phyloP scores from a whole-genome alignment of 1,140 invertebrate species.

The Lasioglossum baleicum region DNA sequence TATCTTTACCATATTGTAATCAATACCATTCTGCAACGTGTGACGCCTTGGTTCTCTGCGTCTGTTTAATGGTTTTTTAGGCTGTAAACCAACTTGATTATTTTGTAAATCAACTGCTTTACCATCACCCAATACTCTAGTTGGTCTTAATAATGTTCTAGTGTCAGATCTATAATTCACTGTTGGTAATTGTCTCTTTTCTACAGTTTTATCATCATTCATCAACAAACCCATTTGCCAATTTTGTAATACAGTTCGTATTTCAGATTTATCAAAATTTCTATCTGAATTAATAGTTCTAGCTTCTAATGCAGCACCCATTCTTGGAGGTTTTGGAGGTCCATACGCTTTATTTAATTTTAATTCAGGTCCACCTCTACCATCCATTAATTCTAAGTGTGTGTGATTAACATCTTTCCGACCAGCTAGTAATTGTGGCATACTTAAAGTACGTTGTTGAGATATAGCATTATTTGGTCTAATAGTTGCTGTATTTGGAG shows the following conservation, averaged over 20 bases:
- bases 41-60: slow-evolving; percentile 91
- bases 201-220: slow-evolving; percentile 80
- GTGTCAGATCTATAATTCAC: slow-evolving; percentile 65
- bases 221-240: slow-evolving; percentile 87
- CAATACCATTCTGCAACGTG: slow-evolving; percentile 95
- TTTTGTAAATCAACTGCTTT: slow-evolving; percentile 76
- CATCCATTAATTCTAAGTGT: slow-evolving; percentile 62
- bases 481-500: slow-evolving; percentile 81
- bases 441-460: slow-evolving; percentile 87
- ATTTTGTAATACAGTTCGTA: slow-evolving; percentile 86
- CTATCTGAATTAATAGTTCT: slow-evolving; percentile 68
- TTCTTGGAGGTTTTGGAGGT: slow-evolving; percentile 88
- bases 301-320: slow-evolving; percentile 79
- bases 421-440: slow-evolving; percentile 84
- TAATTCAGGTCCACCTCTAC: slow-evolving; percentile 59
- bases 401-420: slow-evolving; percentile 69
- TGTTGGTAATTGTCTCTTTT: slow-evolving; percentile 71
- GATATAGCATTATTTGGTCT: slow-evolving; percentile 82
- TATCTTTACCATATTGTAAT: slow-evolving; percentile 90
- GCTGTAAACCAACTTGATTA: slow-evolving; percentile 73
- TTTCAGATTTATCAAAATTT: slow-evolving; percentile 85
- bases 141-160: slow-evolving; percentile 70
- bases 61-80: slow-evolving; percentile 81
- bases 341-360: slow-evolving; percentile 80
- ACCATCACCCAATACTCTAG: slow-evolving; percentile 81